A percentile compares a stretch with the other conserved stretches of the same genome.
These are phyloP conservation scores for Apis florea DNA, from an alignment of 1,140 invertebrate genomes.

Conservation along the genomic window DNA sequence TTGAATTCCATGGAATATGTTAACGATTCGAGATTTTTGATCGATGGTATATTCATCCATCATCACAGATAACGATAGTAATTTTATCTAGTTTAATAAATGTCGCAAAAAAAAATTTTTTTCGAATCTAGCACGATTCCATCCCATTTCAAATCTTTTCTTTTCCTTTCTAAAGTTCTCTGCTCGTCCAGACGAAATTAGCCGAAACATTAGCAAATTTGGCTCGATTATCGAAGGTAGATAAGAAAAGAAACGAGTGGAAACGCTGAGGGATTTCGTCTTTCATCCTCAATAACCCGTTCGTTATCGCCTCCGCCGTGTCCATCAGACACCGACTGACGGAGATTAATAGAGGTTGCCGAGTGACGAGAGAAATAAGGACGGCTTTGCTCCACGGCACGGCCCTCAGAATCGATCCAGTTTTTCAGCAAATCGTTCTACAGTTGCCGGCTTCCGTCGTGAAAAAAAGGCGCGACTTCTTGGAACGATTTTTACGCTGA, in stretches of 20 bases:
- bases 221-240: not conserved
- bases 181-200: not conserved
- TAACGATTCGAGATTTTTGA: no score
- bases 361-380: conserved; percentile 41
- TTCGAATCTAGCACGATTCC: no score
- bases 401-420: conserved; percentile 18
- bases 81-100: no score
- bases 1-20: no score
- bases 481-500: not conserved
- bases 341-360: conserved; percentile 50
- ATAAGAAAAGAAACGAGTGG: not conserved
- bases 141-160: no score
- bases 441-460: conserved; percentile 1
- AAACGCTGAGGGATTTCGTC: not conserved
- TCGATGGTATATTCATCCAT: no score
- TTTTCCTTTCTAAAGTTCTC: not conserved
- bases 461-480: conserved; percentile 16
- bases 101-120: no score
- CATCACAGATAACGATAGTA: no score
- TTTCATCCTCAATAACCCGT: conserved; percentile 38
- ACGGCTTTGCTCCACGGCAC: conserved; percentile 13
- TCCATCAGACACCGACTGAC: conserved; percentile 42
- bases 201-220: not conserved
- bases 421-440: conserved; percentile 38
- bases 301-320: conserved; percentile 46